Evolutionary conservation across 2,888 invertebrate genomes (phyloP), one percentile per base, ranked within the genome.

Genomic region (Drosophila ochracea): DNA sequence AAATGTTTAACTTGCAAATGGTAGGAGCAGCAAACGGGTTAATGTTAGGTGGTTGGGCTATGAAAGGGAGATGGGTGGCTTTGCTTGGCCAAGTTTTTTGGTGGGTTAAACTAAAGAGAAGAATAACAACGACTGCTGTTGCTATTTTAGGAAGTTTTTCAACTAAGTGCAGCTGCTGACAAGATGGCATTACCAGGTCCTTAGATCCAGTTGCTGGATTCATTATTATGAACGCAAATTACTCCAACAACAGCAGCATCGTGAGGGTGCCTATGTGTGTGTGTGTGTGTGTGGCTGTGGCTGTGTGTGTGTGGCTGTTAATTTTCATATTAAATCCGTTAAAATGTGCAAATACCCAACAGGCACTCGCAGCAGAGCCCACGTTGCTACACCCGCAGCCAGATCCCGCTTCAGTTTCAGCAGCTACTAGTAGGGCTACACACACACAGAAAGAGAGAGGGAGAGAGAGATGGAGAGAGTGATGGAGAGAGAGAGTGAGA

Each of bases 281-380:
- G 30, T 30, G 30, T 28, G 28, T 28, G 30, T 25, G 21, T 41
- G 53, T 37, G 39, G n/a, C n/a, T 41, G 30, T 37, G 64, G 39
- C 55, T 37, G 59, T 39, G 66, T 58, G 58, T 54, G 54, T 69
- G 62, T 74, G 69, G 83, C 74, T 88, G 89, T 85, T 85, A 85
- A 85, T 85, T 85, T 85, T 85, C 85, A 85, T 85, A 89, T 85
- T 85, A 88, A 88, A 85, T 85, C 86, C 85, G 89, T 85, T 89
- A 88, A 89, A 88, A 85, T 89, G 86, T 76, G 84, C 82, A 89
- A 88, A 85, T 82, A 85, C 86, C 89, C 89, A 82, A 82, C 80
- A 85, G 86, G 86, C 83, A 82, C 77, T 79, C 73, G n/a, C 35
- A 25, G 25, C 25, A 9, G 13, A 47, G 47, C 21, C 21, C 47